Percentiles rank a stretch among this genome's conserved stretches.
These are phyloP conservation scores for Rhinogobio ventralis DNA, from an alignment of 2,797 vertebrate species.

Conservation along the genomic window DNA sequence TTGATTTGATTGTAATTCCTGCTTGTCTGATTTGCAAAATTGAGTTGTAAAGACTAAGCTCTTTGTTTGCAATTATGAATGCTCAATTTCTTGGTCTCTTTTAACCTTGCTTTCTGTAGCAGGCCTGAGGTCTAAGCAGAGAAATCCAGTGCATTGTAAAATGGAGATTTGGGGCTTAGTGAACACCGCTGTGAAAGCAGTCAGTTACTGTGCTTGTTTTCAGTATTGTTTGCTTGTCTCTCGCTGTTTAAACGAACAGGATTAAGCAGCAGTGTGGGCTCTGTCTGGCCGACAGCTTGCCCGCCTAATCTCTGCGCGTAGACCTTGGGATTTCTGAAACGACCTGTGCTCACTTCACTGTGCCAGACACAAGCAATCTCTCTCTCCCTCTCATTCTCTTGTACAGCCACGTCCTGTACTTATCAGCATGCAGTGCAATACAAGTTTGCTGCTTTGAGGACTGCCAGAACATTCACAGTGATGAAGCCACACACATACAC, in stretches of 20 bases:
- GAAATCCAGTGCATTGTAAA: constrained; percentile 35
- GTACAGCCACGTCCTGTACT: not conserved
- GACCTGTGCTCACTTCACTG: constrained; percentile 17
- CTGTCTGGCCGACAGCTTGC: constrained; percentile 29
- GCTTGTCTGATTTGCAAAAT: not conserved
- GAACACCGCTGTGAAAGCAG: constrained; percentile 33
- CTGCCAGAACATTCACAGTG: constrained; percentile 14
- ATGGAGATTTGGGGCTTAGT: constrained; percentile 40
- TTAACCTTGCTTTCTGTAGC: not conserved
- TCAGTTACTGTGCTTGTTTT: constrained; percentile 34
- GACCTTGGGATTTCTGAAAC: constrained; percentile 38
- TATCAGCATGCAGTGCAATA: constrained; percentile 33
- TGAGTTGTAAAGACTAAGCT: not conserved
- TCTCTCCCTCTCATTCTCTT: constrained; percentile 6
- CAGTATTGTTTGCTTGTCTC: constrained; percentile 45
- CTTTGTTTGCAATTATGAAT: not conserved
- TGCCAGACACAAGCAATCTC: not conserved
- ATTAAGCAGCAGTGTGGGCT: constrained; percentile 40
- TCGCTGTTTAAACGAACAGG: constrained; percentile 37
- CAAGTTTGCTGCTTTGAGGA: constrained; percentile 19
- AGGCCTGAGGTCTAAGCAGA: constrained; percentile 20
- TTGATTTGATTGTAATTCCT: not conserved
- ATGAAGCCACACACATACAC: constrained; percentile 2
- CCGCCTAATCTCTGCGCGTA: constrained; percentile 21
- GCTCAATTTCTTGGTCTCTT: constrained; percentile 3